These are phyloP conservation scores for Drosophila neutralis DNA, from an alignment of 2,888 invertebrate species.

Conservation along the genomic window DNA sequence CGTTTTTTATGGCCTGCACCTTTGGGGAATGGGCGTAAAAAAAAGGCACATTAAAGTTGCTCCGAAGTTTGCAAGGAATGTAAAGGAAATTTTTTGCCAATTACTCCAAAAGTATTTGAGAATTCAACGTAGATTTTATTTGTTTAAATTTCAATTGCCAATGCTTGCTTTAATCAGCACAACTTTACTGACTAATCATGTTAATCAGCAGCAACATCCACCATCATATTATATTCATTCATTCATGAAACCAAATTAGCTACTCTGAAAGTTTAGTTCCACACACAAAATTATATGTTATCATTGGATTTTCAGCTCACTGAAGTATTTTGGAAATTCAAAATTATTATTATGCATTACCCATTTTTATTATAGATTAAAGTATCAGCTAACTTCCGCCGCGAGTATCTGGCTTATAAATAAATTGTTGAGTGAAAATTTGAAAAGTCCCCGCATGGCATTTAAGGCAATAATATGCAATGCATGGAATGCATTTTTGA, in stretches of 20 bases:
- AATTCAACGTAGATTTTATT: neutral
- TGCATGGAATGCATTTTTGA: conserved; percentile 62
- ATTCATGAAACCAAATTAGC: neutral
- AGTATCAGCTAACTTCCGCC: conserved; percentile 15
- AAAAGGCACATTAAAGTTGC: conserved; percentile 6
- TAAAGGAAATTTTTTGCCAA: neutral
- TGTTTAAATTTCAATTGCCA: neutral
- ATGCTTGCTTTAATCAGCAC: neutral
- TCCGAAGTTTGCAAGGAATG: neutral
- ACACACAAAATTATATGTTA: neutral
- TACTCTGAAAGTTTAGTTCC: neutral
- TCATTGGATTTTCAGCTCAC: neutral
- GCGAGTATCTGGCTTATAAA: conserved; percentile 13
- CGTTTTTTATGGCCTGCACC: neutral
- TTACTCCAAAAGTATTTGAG: neutral
- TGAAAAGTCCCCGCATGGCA: neutral
- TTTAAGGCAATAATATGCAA: conserved; percentile 54
- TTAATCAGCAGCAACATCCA: neutral
- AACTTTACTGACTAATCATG: neutral
- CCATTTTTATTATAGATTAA: neutral
- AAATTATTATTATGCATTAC: conserved; percentile 1
- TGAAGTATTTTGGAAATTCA: neutral
- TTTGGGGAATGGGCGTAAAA: neutral
- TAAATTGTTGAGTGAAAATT: conserved; percentile 18
- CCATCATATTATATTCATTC: neutral